Conservation (phyloP, 2,113 vertebrate genomes). For the Chauna torquata region DNA sequence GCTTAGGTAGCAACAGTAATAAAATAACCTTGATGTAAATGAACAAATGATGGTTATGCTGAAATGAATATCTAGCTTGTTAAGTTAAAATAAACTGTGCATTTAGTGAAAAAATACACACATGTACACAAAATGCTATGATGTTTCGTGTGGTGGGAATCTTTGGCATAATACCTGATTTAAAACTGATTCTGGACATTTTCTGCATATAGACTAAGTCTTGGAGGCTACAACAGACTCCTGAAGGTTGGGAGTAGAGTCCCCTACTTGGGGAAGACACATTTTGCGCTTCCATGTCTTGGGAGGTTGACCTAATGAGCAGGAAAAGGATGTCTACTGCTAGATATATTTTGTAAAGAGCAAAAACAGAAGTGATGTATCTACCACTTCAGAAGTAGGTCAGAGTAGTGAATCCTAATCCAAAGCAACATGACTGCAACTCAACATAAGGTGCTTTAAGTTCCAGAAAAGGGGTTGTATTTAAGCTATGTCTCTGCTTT, state of each 20-base stretch:
- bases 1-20: neutral
- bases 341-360: neutral
- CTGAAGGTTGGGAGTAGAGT: neutral
- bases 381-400: neutral
- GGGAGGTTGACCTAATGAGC: neutral
- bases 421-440: neutral
- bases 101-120: neutral
- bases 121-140: neutral
- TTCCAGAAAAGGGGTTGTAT: neutral
- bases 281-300: neutral
- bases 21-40: neutral
- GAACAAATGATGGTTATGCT: neutral
- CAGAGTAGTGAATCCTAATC: conserved; percentile 27
- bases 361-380: neutral
- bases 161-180: neutral
- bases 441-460: neutral
- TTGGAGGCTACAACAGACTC: neutral
- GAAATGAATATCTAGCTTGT: neutral
- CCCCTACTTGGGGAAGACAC: neutral
- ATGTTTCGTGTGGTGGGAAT: neutral
- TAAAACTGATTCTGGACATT: neutral
- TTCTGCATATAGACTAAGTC: neutral
- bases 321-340: neutral
- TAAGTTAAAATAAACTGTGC: neutral
- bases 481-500: neutral